A percentile compares a stretch with the other conserved stretches of the same genome.
phyloP scores from a whole-genome alignment of 2,888 invertebrate genomes.

The Lasioglossum leucozonium region DNA sequence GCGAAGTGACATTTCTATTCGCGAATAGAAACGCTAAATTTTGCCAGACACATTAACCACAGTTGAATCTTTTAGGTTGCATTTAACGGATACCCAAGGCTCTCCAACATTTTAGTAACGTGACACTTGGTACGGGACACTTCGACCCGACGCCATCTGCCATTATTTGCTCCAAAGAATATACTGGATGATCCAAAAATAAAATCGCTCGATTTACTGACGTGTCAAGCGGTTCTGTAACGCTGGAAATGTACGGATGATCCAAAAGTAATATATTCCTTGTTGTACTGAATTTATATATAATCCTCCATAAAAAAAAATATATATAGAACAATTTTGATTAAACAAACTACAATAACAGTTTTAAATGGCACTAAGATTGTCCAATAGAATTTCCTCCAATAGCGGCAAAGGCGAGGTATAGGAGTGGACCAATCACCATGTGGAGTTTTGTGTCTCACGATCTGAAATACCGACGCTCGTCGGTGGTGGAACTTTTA shows the following conservation, averaged over 20 bases:
- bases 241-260: not conserved
- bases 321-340: too few relatives aligned
- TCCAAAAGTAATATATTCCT: too few relatives aligned
- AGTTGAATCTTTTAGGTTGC: slow-evolving; percentile 4
- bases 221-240: not conserved
- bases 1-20: slow-evolving; percentile 27
- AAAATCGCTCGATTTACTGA: not conserved
- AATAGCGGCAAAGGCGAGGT: too few relatives aligned
- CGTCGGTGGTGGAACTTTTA: too few relatives aligned
- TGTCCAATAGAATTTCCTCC: too few relatives aligned
- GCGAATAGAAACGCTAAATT: slow-evolving; percentile 13
- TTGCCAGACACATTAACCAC: not conserved
- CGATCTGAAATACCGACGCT: too few relatives aligned
- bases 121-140: slow-evolving; percentile 17
- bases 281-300: too few relatives aligned
- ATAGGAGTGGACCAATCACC: too few relatives aligned
- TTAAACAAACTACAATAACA: too few relatives aligned
- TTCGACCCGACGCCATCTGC: slow-evolving; percentile 7
- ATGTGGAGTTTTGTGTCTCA: too few relatives aligned
- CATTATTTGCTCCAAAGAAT: not conserved
- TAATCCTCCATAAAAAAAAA: too few relatives aligned
- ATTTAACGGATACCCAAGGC: not conserved
- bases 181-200: not conserved
- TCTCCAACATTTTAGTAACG: slow-evolving; percentile 36
- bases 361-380: too few relatives aligned